These are phyloP conservation scores for Callimorpha dominula DNA, from an alignment of 2,888 invertebrate genomes.

Conservation along the genomic window DNA sequence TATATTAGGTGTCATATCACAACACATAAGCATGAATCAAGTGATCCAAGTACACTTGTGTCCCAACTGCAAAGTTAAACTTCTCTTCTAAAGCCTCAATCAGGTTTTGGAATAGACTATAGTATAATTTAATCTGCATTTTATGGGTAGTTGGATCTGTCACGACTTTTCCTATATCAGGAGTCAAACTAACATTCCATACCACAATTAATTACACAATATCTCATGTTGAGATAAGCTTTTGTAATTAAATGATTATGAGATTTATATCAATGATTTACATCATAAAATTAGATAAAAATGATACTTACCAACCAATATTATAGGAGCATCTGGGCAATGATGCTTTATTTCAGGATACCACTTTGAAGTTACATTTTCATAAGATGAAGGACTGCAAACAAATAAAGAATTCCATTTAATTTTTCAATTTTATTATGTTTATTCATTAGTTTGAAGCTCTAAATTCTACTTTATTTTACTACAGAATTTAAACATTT, in stretches of 20 bases:
- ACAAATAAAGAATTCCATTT: neutral
- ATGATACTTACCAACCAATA: conserved; percentile 95
- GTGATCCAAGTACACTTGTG: neutral
- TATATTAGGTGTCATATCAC: neutral
- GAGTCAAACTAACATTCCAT: neutral
- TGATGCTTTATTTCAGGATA: conserved; percentile 99
- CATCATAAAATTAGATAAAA: neutral
- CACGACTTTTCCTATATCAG: neutral
- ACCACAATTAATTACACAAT: too few species aligned
- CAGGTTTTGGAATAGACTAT: neutral
- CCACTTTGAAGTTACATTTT: conserved; percentile 99
- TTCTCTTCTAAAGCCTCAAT: neutral
- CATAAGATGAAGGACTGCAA: conserved; percentile 98
- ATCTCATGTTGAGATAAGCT: too few species aligned
- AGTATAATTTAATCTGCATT: neutral
- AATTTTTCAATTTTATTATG: neutral
- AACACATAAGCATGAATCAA: neutral
- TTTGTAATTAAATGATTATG: neutral
- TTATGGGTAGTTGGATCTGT: too few species aligned
- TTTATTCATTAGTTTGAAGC: neutral
- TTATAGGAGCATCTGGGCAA: conserved; percentile 99
- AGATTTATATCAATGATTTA: neutral
- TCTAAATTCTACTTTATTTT: neutral
- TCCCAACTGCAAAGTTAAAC: neutral
- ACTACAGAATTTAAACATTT: neutral